A percentile compares a stretch with the other conserved stretches of the same genome.
Evolutionary conservation across 1,140 invertebrate species (phyloP).

Genomic region (Brachionus manjavacas): DNA sequence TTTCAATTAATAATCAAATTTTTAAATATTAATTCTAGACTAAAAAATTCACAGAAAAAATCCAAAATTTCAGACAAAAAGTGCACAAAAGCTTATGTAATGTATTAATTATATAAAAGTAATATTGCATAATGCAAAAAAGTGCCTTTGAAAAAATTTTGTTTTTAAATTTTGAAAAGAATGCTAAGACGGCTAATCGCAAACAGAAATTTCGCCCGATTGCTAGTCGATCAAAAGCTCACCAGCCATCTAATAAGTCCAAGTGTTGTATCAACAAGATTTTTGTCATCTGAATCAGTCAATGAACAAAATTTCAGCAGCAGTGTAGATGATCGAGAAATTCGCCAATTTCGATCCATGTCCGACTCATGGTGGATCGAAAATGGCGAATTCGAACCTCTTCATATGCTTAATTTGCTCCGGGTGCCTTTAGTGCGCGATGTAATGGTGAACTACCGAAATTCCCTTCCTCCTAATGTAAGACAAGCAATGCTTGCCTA

Average conservation of each 20-base stretch:
- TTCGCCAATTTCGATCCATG: slow-evolving; percentile 56
- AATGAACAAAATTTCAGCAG: neutral
- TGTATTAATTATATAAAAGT: neutral
- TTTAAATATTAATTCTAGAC: no score
- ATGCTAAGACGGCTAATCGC: neutral
- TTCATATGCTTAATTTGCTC: slow-evolving; percentile 61
- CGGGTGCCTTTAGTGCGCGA: slow-evolving; percentile 72
- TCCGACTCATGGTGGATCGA: slow-evolving; percentile 60
- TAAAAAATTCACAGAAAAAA: no score
- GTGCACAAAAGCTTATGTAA: neutral
- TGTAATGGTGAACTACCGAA: slow-evolving; percentile 54
- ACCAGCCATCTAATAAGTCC: no score
- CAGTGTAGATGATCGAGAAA: slow-evolving; percentile 56
- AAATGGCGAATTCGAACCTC: slow-evolving; percentile 54
- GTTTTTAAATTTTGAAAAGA: neutral
- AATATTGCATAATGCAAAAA: neutral
- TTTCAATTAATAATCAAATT: no score
- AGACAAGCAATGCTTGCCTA: slow-evolving; percentile 48
- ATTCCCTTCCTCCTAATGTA: slow-evolving; percentile 8
- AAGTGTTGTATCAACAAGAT: neutral
- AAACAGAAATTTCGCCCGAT: neutral
- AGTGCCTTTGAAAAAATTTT: neutral
- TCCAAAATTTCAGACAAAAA: neutral
- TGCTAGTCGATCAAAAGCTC: neutral
- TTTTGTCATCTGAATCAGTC: neutral